Conservation (phyloP, 2,888 invertebrate species). For the Gymnoscelis rufifasciata region DNA sequence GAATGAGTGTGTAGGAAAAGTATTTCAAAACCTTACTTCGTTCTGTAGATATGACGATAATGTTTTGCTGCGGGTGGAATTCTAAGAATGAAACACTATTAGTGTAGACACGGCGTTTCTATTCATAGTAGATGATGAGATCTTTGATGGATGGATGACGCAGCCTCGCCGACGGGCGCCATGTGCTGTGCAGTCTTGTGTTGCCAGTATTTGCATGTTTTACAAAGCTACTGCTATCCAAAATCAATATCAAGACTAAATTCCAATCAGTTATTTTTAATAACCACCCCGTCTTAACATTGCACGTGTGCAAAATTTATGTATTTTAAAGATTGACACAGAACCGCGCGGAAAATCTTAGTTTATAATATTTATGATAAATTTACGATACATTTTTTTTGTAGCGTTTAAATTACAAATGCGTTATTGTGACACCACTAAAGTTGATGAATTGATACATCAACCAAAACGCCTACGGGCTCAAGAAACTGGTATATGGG, state of each 20-base stretch:
- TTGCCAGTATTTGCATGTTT: conserved; percentile 10
- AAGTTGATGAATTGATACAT: too few species aligned
- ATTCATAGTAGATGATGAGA: conserved; percentile 70
- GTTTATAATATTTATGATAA: too few species aligned
- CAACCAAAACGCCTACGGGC: too few species aligned
- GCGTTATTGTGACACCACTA: too few species aligned
- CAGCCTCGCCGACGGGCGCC: conserved; percentile 50
- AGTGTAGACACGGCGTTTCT: conserved; percentile 44
- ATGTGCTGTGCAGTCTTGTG: conserved; percentile 18
- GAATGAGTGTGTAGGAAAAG: conserved; percentile 46
- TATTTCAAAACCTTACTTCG: conserved; percentile 36
- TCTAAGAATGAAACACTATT: conserved; percentile 65
- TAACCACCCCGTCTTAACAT: too few species aligned
- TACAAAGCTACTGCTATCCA: not conserved
- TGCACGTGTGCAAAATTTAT: too few species aligned
- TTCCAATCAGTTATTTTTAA: too few species aligned
- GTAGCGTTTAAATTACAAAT: too few species aligned
- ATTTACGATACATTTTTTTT: too few species aligned
- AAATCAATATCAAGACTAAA: too few species aligned
- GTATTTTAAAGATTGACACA: too few species aligned
- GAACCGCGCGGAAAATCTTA: too few species aligned
- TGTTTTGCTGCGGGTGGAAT: conserved; percentile 63
- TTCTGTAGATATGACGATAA: conserved; percentile 43
- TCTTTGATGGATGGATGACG: conserved; percentile 72
- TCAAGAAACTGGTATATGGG: not conserved